Conservation (phyloP, 1,140 invertebrate genomes). For the Notospermus geniculatus region DNA sequence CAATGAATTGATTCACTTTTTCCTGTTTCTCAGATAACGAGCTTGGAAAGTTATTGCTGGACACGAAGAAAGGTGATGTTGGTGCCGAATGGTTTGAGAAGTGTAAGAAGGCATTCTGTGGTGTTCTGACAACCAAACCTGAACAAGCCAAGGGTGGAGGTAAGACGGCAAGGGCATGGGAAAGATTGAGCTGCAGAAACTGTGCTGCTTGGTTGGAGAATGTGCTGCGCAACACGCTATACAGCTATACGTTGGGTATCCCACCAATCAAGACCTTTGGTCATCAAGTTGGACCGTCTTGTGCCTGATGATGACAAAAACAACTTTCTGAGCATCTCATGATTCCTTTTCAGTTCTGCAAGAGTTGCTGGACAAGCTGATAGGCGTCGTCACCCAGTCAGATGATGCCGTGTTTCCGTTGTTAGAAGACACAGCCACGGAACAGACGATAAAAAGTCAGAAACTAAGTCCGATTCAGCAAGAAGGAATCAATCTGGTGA, state of each 20-base stretch:
- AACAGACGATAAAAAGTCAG: constrained; percentile 38
- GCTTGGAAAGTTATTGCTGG: constrained; percentile 40
- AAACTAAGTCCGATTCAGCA: constrained; percentile 42
- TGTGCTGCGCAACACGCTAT: too few species aligned
- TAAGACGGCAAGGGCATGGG: too few species aligned
- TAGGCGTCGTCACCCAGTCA: constrained; percentile 33
- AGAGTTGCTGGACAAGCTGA: constrained; percentile 40
- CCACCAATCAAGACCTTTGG: too few species aligned
- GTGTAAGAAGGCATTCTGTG: constrained; percentile 36
- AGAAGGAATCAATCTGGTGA: constrained; percentile 43
- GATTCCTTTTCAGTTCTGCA: constrained; percentile 41
- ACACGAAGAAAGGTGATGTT: constrained; percentile 32
- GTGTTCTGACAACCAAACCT: constrained; percentile 37
- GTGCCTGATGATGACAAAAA: too few species aligned
- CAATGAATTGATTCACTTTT: constrained; percentile 7
- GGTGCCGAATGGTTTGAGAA: constrained; percentile 45
- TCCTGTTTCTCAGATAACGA: constrained; percentile 46
- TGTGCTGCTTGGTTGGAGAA: too few species aligned
- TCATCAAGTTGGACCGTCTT: too few species aligned
- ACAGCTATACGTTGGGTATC: too few species aligned
- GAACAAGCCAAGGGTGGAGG: constrained; percentile 45
- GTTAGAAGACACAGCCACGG: constrained; percentile 41
- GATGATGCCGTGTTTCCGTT: constrained; percentile 45
- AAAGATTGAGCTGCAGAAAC: too few species aligned
- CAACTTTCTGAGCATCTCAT: too few species aligned